Evolutionary conservation across 1,140 invertebrate genomes (phyloP).

Genomic region (Liolophura sinensis): DNA sequence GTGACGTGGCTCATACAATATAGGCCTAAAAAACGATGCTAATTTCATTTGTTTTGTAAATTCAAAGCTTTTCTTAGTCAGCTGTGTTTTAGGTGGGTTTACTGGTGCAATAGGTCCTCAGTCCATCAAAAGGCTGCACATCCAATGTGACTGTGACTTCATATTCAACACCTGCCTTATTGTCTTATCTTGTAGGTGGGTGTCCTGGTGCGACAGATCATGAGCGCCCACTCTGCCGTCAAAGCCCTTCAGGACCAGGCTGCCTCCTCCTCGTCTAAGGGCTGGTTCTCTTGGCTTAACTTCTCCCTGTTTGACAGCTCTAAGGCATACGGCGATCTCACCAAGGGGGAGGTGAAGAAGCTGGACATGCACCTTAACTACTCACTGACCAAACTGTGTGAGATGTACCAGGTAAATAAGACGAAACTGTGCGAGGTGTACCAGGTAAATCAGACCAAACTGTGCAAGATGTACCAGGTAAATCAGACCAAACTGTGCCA

Average conservation of each 20-base stretch:
- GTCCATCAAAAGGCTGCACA: no score
- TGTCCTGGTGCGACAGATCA: constrained; percentile 10
- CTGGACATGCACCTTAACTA: constrained; percentile 20
- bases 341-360: constrained; percentile 19
- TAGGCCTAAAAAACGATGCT: no score
- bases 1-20: no score
- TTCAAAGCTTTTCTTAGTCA: not conserved
- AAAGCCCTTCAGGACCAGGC: constrained; percentile 8
- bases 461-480: no score
- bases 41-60: no score
- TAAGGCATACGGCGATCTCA: constrained; percentile 13
- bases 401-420: constrained; percentile 27
- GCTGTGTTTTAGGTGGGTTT: no score
- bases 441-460: no score
- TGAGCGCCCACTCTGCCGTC: constrained; percentile 6
- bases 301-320: constrained; percentile 19
- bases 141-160: no score
- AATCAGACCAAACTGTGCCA: no score
- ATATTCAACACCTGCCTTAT: no score
- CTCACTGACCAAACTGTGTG: constrained; percentile 22
- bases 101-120: no score
- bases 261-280: not conserved
- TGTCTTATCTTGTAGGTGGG: constrained; percentile 7
- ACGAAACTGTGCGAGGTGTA: no score
- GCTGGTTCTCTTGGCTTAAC: not conserved